Percentiles rank a stretch among this genome's conserved stretches.
Conservation (phyloP, 64 coral and sea anemone genomes). For the Trachythela sp. region DNA sequence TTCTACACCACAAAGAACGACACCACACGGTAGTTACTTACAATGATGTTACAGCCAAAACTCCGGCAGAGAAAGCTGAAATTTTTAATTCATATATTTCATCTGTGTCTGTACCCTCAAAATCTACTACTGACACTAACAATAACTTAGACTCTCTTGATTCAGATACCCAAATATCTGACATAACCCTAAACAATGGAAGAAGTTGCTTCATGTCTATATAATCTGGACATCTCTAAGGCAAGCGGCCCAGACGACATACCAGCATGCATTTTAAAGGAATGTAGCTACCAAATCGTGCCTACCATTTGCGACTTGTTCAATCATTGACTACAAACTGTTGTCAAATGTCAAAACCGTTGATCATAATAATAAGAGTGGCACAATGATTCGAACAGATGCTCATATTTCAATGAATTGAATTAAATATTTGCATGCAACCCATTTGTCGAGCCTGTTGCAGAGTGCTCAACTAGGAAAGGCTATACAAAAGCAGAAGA, state of each 20-base stretch:
- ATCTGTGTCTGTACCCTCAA: constrained; percentile 37
- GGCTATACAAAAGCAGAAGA: not conserved
- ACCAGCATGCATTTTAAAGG: not conserved
- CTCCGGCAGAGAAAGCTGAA: not conserved
- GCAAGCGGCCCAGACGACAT: too few relatives aligned
- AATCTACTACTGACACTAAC: constrained; percentile 8
- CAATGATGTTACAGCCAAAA: not conserved
- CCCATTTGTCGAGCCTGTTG: not conserved
- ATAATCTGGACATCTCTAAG: too few relatives aligned
- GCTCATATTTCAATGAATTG: not conserved
- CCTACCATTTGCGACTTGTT: constrained; percentile 46
- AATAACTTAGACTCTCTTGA: constrained; percentile 17
- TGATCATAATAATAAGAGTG: not conserved
- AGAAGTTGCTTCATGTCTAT: constrained; percentile 26
- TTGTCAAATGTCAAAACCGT: not conserved
- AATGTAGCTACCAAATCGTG: constrained; percentile 47
- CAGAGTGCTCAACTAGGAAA: not conserved
- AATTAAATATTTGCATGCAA: constrained; percentile 11
- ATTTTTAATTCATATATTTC: constrained; percentile 34
- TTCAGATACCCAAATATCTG: not conserved
- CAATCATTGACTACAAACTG: constrained; percentile 25
- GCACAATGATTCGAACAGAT: not conserved
- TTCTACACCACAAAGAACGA: not conserved
- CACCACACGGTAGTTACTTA: not conserved
- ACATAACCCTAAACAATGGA: not conserved